Conservation (phyloP, 2,888 invertebrate genomes). For the Platerodrilus igneus region DNA sequence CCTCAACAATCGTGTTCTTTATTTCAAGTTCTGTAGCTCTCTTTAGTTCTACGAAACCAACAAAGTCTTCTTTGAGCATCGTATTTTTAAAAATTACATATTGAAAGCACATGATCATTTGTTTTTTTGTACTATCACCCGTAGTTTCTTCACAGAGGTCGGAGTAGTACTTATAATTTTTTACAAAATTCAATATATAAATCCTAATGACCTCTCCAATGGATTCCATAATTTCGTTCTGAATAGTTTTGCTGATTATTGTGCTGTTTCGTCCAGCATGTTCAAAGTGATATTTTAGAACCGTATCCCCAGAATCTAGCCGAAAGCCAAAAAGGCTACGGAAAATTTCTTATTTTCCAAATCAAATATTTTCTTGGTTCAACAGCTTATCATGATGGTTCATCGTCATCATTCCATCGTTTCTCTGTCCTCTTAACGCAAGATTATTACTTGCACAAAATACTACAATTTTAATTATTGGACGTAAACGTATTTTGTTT, state of each 20-base stretch:
- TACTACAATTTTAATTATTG: slow-evolving; percentile 2
- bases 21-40: slow-evolving; percentile 2
- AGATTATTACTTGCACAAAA: slow-evolving; percentile 8
- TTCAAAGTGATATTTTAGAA: neutral
- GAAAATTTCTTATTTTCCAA: neutral
- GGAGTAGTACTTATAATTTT: slow-evolving; percentile 4
- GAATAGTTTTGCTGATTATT: slow-evolving; percentile 5
- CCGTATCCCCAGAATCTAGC: slow-evolving; percentile 2
- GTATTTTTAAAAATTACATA: neutral
- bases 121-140: neutral
- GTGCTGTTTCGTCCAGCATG: too few relatives aligned
- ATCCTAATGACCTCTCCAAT: neutral
- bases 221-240: slow-evolving; percentile 4
- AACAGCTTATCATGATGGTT: too few relatives aligned
- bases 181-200: neutral
- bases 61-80: slow-evolving; percentile 6
- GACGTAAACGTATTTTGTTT: slow-evolving; percentile 1
- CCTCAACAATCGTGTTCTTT: slow-evolving; percentile 1
- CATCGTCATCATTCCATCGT: too few relatives aligned
- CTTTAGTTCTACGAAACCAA: slow-evolving; percentile 6
- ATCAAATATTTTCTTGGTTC: neutral
- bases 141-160: slow-evolving; percentile 6
- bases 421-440: slow-evolving; percentile 3
- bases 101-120: slow-evolving; percentile 1
- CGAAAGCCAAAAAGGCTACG: slow-evolving; percentile 1